Evolutionary conservation across 2,888 invertebrate genomes (phyloP), one percentile per base, ranked within the genome.

Genomic region (Trichopoda pennipes): DNA sequence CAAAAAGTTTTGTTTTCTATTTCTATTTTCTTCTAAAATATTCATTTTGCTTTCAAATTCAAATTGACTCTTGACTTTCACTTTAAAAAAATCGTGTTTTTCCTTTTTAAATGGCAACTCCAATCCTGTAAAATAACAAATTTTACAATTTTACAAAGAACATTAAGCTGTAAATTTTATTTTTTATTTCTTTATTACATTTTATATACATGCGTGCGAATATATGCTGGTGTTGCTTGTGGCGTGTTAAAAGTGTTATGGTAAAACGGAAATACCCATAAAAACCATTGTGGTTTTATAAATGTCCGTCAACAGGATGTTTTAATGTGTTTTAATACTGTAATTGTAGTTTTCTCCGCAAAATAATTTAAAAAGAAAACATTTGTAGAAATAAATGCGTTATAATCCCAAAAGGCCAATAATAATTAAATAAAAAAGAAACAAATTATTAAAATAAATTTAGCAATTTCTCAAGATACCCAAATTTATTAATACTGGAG

Each of bases 281-380:
- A 49, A 81, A 80, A 81, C 68, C 73, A 77, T 21, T 81, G 81
- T 17, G 81, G 81, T 81, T 73, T 12, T 19, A 49, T 51, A 77
- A 77, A 73, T 68, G 72, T 81, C 77, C 77, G 66, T 73, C 72
- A 72, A 73, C 81, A 72, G 77, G 61, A 81, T 77, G 49, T 81
- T 73, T 81, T 61, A 76, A 81, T 81, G 80, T 76, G 70, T 81
- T 81, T 72, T 72, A 81, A 77, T 81, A 81, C 61, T 77, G 76
- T 77, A 73, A 81, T 81, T 73, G 72, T 68, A 55, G 68, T 73
- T 72, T 68, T 70, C 55, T 47, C 56, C 69, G 58, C 61, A 75
- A 49, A 42, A 56, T 69, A 35, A 17, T 7, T 9, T 12, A 58
- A 14, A 19, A 1, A 14, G 12, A 19, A 49, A 44, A 55, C 53